Evolutionary conservation across 2,888 invertebrate genomes (phyloP).

Genomic region (Chalcosyrphus nemorum): DNA sequence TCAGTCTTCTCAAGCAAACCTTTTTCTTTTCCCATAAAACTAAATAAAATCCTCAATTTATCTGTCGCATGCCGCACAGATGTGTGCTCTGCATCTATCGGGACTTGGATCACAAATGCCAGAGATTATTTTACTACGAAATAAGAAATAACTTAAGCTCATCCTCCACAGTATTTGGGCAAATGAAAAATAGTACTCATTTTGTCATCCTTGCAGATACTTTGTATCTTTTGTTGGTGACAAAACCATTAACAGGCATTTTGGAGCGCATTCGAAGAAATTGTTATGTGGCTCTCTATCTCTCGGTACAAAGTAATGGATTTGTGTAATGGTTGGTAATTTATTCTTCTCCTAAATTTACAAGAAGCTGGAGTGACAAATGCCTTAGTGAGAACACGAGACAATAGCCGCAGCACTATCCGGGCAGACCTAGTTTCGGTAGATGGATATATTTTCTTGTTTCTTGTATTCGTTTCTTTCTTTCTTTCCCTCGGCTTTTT

Average conservation of each 20-base stretch:
- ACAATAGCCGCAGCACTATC: slow-evolving; percentile 12
- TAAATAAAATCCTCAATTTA: slow-evolving; percentile 11
- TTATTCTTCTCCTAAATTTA: slow-evolving; percentile 30
- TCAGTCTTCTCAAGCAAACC: slow-evolving; percentile 14
- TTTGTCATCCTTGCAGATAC: slow-evolving; percentile 24
- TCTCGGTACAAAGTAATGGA: background rate
- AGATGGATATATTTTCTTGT: background rate
- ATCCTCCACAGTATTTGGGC: slow-evolving; percentile 3
- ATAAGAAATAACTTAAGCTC: too few relatives aligned
- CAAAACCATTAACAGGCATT: slow-evolving; percentile 17
- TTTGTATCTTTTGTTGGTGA: slow-evolving; percentile 15
- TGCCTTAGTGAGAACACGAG: background rate
- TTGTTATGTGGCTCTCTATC: slow-evolving; percentile 7
- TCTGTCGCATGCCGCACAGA: background rate
- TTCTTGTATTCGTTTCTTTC: background rate
- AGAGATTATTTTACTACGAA: background rate
- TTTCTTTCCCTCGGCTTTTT: too few relatives aligned
- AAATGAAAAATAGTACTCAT: slow-evolving; percentile 25
- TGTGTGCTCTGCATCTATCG: background rate
- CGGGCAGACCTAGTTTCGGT: background rate
- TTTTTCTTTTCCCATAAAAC: slow-evolving; percentile 5
- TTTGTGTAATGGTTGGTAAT: slow-evolving; percentile 18
- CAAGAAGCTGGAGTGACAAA: slow-evolving; percentile 2
- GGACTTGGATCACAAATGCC: background rate
- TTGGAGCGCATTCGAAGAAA: slow-evolving; percentile 2